A percentile compares a stretch with the other conserved stretches of the same genome.
Conservation (phyloP, 2,113 vertebrate genomes). For the Psammodynastes pulverulentus region DNA sequence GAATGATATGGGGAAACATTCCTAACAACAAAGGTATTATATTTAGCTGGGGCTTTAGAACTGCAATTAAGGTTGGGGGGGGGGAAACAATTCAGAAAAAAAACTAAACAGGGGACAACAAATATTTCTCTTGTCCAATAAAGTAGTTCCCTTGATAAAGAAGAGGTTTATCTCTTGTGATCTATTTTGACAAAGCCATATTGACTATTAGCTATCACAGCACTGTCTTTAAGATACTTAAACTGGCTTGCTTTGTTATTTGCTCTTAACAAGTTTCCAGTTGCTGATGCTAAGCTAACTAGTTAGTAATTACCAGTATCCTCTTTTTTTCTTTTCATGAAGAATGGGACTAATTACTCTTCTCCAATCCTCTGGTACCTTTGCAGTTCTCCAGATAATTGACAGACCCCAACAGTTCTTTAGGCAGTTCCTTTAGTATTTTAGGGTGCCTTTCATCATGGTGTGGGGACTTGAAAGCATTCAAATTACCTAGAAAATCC, state of each 20-base stretch:
- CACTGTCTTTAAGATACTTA: background rate
- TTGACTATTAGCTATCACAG: background rate
- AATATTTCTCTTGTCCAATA: background rate
- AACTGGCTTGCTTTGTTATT: background rate
- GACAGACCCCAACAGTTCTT: background rate
- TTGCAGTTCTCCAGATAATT: background rate
- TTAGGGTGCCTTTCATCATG: background rate
- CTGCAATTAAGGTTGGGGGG: background rate
- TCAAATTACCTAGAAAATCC: background rate
- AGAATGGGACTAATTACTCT: background rate
- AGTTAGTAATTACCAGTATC: background rate
- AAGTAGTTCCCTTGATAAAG: background rate
- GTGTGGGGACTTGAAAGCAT: background rate
- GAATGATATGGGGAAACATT: background rate
- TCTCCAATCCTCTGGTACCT: background rate
- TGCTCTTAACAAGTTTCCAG: background rate
- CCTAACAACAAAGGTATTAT: background rate
- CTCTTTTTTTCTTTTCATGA: background rate
- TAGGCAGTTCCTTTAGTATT: background rate
- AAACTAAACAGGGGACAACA: background rate
- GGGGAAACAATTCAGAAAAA: background rate
- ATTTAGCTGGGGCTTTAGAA: background rate
- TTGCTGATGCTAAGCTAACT: background rate
- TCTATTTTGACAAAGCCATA: background rate
- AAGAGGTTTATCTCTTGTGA: background rate